Evolutionary conservation across 2,113 vertebrate genomes (phyloP).

Genomic region (Lamprotornis superbus): DNA sequence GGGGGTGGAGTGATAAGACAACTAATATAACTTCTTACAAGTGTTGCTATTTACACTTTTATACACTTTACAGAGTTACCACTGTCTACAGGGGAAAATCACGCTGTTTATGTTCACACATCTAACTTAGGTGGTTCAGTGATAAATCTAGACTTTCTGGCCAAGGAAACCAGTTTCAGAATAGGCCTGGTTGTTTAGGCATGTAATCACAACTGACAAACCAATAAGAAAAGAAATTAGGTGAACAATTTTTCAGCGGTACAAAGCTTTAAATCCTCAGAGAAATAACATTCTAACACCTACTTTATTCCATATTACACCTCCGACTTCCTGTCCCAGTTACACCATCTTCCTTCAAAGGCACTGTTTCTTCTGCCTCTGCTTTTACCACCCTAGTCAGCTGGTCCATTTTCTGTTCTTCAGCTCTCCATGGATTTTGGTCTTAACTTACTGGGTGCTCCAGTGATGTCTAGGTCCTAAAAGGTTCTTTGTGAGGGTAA

Average conservation of each 20-base stretch:
- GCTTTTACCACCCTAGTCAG: background rate
- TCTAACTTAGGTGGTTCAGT: background rate
- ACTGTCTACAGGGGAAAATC: background rate
- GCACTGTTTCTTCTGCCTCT: background rate
- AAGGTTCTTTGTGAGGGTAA: background rate
- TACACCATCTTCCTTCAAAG: background rate
- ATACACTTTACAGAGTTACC: background rate
- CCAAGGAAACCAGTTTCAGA: background rate
- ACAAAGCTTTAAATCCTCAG: background rate
- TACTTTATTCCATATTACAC: background rate
- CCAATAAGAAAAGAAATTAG: background rate
- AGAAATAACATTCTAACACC: background rate
- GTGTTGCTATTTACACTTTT: conserved; percentile 9
- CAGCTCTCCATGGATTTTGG: background rate
- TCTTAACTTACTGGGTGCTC: background rate
- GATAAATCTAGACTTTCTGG: conserved; percentile 11
- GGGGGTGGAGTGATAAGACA: background rate
- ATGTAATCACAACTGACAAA: background rate
- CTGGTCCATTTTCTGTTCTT: background rate
- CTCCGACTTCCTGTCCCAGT: background rate
- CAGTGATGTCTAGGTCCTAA: background rate
- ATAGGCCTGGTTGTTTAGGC: background rate
- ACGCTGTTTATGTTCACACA: conserved; percentile 5
- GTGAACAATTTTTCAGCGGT: background rate
- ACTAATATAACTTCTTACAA: background rate